phyloP scores from a whole-genome alignment of 2,888 invertebrate species.

The Xylophagus ater region DNA sequence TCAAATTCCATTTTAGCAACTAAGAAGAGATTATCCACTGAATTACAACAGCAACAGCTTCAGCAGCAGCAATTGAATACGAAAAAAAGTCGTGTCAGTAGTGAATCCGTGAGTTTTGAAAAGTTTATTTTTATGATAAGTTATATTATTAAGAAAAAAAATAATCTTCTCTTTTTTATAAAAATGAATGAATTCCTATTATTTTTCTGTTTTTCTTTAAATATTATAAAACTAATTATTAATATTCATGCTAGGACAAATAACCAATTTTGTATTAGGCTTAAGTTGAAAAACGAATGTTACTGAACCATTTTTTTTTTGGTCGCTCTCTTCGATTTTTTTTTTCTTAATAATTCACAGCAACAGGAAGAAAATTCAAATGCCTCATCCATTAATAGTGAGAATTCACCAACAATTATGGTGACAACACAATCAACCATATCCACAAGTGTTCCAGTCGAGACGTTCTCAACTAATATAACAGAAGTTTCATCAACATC shows the following conservation, averaged over 20 bases:
- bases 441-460: not conserved
- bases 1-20: slow-evolving; percentile 32
- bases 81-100: slow-evolving; percentile 26
- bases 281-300: slow-evolving; percentile 1
- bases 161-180: no score
- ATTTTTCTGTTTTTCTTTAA: not conserved
- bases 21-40: slow-evolving; percentile 36
- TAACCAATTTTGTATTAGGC: not conserved
- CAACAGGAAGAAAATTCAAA: slow-evolving; percentile 34
- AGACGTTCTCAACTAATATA: slow-evolving; percentile 17
- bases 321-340: slow-evolving; percentile 11
- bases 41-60: slow-evolving; percentile 27
- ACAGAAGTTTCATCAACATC: slow-evolving; percentile 7
- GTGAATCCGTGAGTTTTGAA: slow-evolving; percentile 31
- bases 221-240: no score
- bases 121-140: not conserved
- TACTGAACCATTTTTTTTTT: slow-evolving; percentile 8
- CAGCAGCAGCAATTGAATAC: slow-evolving; percentile 20
- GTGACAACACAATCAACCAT: slow-evolving; percentile 26
- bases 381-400: slow-evolving; percentile 28
- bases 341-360: slow-evolving; percentile 1
- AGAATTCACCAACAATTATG: slow-evolving; percentile 25
- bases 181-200: not conserved
- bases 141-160: not conserved
- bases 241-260: slow-evolving; percentile 4